Evolutionary conservation across 1,140 invertebrate species (phyloP), one percentile per base, ranked within the genome.

Genomic region (Hypsibius dujardini): DNA sequence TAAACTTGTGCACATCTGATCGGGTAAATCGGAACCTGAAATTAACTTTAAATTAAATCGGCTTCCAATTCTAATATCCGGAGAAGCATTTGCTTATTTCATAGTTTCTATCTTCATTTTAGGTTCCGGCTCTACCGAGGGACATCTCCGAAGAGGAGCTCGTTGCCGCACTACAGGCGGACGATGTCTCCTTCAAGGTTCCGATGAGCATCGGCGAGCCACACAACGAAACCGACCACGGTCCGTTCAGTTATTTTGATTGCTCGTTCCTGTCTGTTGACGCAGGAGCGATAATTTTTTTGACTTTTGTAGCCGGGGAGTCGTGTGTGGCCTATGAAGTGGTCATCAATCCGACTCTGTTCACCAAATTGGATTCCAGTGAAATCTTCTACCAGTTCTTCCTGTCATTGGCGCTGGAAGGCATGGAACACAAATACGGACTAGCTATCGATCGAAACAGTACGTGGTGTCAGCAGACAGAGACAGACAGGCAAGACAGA

Each of bases 381-480:
- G 70, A 70, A 46, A n/a, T 72, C 15, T 72, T 72, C 47, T 50
- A 50, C 47, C 50, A 67, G 12, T 72, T 72, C 45, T 47, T 72
- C 2, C 46, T 70, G 7, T 50, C 71, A 46, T 2, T 72, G 69
- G 71, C 70, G 15, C 46, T 50, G 46, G 69, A 72, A 50, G 71
- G 70, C 1, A 28, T 72, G 2, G 71, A 72, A 70, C 47, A 72
- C 71, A 72, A 72, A 45, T 70, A 71, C 71, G 46, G 45, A 7
- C 2, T 72, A 7, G 28, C 50, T 40, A 47, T 72, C n/a, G 69
- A 69, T 2, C 46, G 71, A 42, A 50, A 46, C 7, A 67, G 62
- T 67, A 67, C 7, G 62, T 14, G n/a, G 7, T 56, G 50, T n/a
- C n/a, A n/a, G n/a, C n/a, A n/a, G n/a, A n/a, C n/a, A n/a, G n/a